Evolutionary conservation across 2,797 vertebrate species (phyloP), one percentile per base, ranked within the genome.

Genomic region (Anableps anableps): DNA sequence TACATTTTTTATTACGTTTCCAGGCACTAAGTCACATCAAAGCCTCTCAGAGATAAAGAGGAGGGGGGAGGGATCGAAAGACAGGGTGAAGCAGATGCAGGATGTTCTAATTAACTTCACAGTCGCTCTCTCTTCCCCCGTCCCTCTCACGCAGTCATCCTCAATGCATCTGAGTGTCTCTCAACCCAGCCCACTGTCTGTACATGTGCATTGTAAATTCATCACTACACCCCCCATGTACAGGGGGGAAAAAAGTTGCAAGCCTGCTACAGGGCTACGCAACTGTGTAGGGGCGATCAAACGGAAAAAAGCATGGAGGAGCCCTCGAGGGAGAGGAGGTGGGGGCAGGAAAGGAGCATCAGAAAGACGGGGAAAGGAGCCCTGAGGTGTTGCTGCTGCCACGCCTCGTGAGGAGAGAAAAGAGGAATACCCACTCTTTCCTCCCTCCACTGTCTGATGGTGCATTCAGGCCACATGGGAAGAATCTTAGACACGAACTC

Each of bases 1-100:
- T 96, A 95, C 93, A 96, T 96, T 96, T 96, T 96, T 96, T 94
- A 96, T 96, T 96, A 95, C 94, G 92, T 94, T 95, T 95, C 94
- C 93, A 94, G 94, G 94, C 95, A 94, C 93, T 93, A 94, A 95
- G 94, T 94, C 95, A 96, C 95, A 95, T 96, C 96, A 96, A 96
- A 96, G 95, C 86, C 83, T 94, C 88, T 88, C 91, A 86, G 87
- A 94, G 93, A 94, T 93, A 92, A 81, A 78, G 85, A 82, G 62
- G 86, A 83, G 83, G 81, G 87, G 82, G 36, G 76, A 84, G 83
- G 68, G 79, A 79, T 75, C 53, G 64, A 83, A 77, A 75, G 86
- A 88, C 80, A 79, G 81, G 76, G 84, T 85, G 85, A 82, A 87
- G 82, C 87, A 92, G 93, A 93, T 91, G 92, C 95, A 95, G 94